phyloP scores from a whole-genome alignment of 1,140 invertebrate species.

The Glossosoma conforme region DNA sequence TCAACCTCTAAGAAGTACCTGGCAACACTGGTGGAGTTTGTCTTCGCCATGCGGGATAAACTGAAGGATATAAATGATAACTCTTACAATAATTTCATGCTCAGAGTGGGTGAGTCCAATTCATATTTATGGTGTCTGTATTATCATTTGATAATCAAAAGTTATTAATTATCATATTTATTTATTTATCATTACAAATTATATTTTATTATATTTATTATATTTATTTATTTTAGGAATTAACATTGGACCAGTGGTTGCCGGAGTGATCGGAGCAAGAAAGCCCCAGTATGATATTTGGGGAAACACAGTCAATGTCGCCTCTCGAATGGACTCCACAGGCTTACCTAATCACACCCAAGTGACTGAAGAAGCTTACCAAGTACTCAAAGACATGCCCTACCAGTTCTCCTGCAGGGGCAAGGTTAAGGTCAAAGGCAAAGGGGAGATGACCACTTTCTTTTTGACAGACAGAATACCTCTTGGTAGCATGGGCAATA shows the following conservation, averaged over 20 bases:
- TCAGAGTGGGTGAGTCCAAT: constrained; percentile 70
- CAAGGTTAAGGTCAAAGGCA: constrained; percentile 87
- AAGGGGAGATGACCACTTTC: constrained; percentile 91
- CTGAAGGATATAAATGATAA: constrained; percentile 89
- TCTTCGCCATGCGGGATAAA: constrained; percentile 83
- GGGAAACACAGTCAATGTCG: constrained; percentile 94
- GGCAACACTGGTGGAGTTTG: constrained; percentile 80
- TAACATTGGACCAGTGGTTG: constrained; percentile 88
- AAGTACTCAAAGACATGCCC: constrained; percentile 63
- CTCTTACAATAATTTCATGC: constrained; percentile 94
- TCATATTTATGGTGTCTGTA: constrained; percentile 7
- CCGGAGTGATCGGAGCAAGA: constrained; percentile 88
- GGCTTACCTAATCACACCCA: constrained; percentile 80
- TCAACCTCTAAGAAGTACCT: constrained; percentile 59
- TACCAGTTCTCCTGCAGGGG: constrained; percentile 79
- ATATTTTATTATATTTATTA: constrained; percentile 7
- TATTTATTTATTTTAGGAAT: constrained; percentile 57
- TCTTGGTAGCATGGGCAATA: constrained; percentile 49
- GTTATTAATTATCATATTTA: no score
- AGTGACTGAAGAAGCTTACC: constrained; percentile 79
- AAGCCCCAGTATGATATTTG: constrained; percentile 96
- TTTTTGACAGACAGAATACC: constrained; percentile 71
- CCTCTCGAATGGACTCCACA: constrained; percentile 84
- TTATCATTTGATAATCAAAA: neutral
- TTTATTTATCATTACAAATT: no score